Evolutionary conservation across 2,113 vertebrate species (phyloP).

Genomic region (Tachuris rubrigastra): DNA sequence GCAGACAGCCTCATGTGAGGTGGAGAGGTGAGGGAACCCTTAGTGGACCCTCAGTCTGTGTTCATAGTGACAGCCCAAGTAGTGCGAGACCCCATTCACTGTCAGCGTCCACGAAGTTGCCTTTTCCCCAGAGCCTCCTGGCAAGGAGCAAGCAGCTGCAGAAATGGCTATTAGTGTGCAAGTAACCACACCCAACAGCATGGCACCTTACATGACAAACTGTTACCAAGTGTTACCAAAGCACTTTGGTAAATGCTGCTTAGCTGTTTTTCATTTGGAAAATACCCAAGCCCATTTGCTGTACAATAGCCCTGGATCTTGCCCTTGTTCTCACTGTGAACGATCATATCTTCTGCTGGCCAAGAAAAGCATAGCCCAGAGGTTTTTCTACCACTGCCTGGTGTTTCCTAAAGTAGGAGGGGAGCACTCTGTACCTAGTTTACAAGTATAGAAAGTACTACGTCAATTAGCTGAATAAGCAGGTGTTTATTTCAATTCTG

Average conservation of each 20-base stretch:
- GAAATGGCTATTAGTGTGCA: background rate
- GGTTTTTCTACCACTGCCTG: background rate
- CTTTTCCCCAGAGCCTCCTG: background rate
- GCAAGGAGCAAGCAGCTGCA: background rate
- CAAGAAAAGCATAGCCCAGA: background rate
- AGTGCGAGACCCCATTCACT: background rate
- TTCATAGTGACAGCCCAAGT: background rate
- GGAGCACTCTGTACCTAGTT: background rate
- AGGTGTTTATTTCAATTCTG: background rate
- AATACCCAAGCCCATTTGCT: background rate
- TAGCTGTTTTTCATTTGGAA: background rate
- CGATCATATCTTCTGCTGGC: fast-evolving
- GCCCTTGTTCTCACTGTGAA: background rate
- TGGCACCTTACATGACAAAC: background rate
- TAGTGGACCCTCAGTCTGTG: background rate
- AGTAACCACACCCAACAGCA: background rate
- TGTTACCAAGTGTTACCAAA: too few relatives aligned
- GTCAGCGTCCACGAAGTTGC: background rate
- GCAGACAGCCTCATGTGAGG: background rate
- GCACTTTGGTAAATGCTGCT: background rate
- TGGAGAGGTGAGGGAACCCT: background rate
- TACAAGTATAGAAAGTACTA: background rate
- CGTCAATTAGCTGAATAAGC: background rate
- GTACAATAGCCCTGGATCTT: background rate
- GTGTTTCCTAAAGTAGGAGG: background rate